Conservation (phyloP, 2,888 invertebrate species). For the Parnassius mnemosyne region DNA sequence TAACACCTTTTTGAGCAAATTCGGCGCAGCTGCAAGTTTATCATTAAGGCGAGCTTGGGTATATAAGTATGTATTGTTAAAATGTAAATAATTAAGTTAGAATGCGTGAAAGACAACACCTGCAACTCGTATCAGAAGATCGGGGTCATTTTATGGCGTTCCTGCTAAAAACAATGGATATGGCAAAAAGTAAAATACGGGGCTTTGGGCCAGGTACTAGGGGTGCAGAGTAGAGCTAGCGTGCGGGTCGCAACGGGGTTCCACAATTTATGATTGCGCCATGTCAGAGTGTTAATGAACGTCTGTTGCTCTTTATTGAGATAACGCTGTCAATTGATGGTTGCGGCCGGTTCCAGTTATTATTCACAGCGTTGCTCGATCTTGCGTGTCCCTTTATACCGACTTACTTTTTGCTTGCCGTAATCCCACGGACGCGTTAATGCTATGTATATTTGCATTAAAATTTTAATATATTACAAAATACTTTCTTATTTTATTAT, state of each 20-base stretch:
- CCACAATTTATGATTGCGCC: constrained; percentile 78
- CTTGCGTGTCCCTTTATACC: constrained; percentile 67
- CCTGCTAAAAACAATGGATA: constrained; percentile 75
- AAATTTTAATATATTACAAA: too few relatives aligned
- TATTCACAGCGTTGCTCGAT: constrained; percentile 62
- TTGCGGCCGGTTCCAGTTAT: constrained; percentile 56
- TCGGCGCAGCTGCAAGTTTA: constrained; percentile 59
- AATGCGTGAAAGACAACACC: constrained; percentile 75
- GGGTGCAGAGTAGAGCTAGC: constrained; percentile 61
- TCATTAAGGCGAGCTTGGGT: constrained; percentile 48
- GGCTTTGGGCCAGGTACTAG: constrained; percentile 53
- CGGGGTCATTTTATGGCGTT: constrained; percentile 69
- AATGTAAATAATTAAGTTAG: constrained; percentile 70
- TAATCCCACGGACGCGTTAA: too few relatives aligned
- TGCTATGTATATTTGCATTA: too few relatives aligned
- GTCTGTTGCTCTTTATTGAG: constrained; percentile 79
- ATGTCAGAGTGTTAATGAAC: constrained; percentile 79
- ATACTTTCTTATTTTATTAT: too few relatives aligned
- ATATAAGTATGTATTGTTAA: constrained; percentile 50
- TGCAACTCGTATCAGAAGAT: constrained; percentile 69
- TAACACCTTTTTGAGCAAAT: constrained; percentile 53
- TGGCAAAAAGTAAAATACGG: constrained; percentile 76
- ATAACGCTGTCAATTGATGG: constrained; percentile 69
- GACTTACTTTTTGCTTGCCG: constrained; percentile 48
- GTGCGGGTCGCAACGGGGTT: constrained; percentile 74